A percentile compares a stretch with the other conserved stretches of the same genome.
These are phyloP conservation scores for Petrolisthes cinctipes DNA, from an alignment of 2,888 invertebrate genomes.

Conservation along the genomic window DNA sequence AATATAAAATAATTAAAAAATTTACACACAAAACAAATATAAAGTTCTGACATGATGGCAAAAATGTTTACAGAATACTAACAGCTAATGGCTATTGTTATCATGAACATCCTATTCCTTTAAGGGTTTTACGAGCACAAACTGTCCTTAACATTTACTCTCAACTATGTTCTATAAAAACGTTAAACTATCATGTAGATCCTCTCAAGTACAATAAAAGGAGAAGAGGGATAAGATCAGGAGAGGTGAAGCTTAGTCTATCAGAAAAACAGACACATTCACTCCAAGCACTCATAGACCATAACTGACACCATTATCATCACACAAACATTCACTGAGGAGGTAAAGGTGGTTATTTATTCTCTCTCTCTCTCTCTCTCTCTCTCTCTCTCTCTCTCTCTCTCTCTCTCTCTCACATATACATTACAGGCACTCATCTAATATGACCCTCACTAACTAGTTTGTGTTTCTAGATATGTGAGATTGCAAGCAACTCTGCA, in stretches of 20 bases:
- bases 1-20: neutral
- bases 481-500: slow-evolving; percentile 35
- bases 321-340: slow-evolving; percentile 9
- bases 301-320: neutral
- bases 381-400: slow-evolving; percentile 13
- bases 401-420: neutral
- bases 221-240: slow-evolving; percentile 37
- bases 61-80: slow-evolving; percentile 4
- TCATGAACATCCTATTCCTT: neutral
- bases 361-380: slow-evolving; percentile 9
- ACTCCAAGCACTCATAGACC: neutral
- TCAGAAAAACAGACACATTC: neutral
- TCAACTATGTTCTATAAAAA: slow-evolving; percentile 32
- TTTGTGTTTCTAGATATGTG: slow-evolving; percentile 49
- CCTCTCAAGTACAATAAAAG: slow-evolving; percentile 40
- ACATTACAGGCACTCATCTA: neutral
- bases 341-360: slow-evolving; percentile 13
- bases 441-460: slow-evolving; percentile 15
- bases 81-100: neutral
- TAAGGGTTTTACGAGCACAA: slow-evolving; percentile 34
- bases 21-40: neutral
- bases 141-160: slow-evolving; percentile 28
- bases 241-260: slow-evolving; percentile 21
- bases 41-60: neutral
- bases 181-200: slow-evolving; percentile 20